Percentiles rank a stretch among this genome's conserved stretches.
Evolutionary conservation across 2,888 invertebrate genomes (phyloP).

Genomic region (Campoplex capitator): DNA sequence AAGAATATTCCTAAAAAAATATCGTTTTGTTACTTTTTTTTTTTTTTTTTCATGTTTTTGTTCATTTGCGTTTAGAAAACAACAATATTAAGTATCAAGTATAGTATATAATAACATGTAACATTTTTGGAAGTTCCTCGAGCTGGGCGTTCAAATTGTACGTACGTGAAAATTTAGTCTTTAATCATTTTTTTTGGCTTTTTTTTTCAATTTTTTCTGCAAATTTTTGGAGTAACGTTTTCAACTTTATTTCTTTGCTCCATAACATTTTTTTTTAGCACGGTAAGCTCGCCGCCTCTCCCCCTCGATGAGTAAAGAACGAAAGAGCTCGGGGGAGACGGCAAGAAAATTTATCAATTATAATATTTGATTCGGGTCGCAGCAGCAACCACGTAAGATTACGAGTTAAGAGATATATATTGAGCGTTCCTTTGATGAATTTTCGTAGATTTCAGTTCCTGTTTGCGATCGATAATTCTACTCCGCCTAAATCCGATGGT

Average conservation of each 20-base stretch:
- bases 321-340: conserved; percentile 5
- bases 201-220: conserved; percentile 50
- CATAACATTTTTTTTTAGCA: conserved; percentile 4
- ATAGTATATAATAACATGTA: conserved; percentile 69
- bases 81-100: conserved; percentile 72
- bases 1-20: conserved; percentile 73
- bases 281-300: conserved; percentile 17
- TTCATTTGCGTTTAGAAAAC: conserved; percentile 68
- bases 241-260: conserved; percentile 30
- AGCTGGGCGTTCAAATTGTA: conserved; percentile 70
- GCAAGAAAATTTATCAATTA: conserved; percentile 39
- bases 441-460: conserved; percentile 28
- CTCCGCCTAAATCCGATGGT: background rate
- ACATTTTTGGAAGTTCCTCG: conserved; percentile 72
- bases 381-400: conserved; percentile 24
- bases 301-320: background rate
- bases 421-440: conserved; percentile 58
- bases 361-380: conserved; percentile 36
- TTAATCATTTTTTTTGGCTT: conserved; percentile 45
- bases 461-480: conserved; percentile 8
- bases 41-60: conserved; percentile 50
- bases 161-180: conserved; percentile 62
- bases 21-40: conserved; percentile 64
- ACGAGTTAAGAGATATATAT: conserved; percentile 35
- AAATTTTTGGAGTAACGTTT: conserved; percentile 34